phyloP scores from a whole-genome alignment of 2,113 vertebrate species.

The Apeltes quadracus region DNA sequence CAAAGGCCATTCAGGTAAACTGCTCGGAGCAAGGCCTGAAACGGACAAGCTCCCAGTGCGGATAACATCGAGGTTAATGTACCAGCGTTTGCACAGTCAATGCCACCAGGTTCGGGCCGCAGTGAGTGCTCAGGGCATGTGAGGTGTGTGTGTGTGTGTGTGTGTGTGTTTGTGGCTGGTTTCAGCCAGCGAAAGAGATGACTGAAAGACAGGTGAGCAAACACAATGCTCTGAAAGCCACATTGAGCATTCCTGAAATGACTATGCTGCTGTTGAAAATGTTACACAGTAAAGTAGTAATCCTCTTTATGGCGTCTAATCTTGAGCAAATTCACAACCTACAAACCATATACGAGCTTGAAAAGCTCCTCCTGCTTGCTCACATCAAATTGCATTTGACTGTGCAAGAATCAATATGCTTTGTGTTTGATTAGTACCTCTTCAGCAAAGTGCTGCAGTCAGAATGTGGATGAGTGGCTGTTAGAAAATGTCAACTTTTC shows the following conservation, averaged over 20 bases:
- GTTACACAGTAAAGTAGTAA: conserved; percentile 66
- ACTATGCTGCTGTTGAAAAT: conserved; percentile 68
- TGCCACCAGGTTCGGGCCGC: conserved; percentile 32
- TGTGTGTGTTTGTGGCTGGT: conserved; percentile 15
- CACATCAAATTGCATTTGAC: conserved; percentile 16
- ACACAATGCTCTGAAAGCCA: conserved; percentile 70
- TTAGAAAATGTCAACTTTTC: conserved; percentile 28
- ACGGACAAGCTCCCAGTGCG: conserved; percentile 70
- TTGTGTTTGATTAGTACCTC: conserved; percentile 51
- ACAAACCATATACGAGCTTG: conserved; percentile 57
- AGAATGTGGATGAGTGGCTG: conserved; percentile 48
- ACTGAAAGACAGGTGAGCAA: conserved; percentile 77
- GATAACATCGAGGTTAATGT: conserved; percentile 75
- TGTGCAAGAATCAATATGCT: conserved; percentile 39
- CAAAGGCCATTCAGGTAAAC: conserved; percentile 83
- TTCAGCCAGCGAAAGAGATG: conserved; percentile 54
- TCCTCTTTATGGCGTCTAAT: conserved; percentile 73
- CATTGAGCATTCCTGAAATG: conserved; percentile 79
- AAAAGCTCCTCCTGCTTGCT: conserved; percentile 32
- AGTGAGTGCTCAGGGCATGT: conserved; percentile 35
- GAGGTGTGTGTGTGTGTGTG: conserved; percentile 4
- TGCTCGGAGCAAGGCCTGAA: conserved; percentile 58
- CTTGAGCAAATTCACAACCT: conserved; percentile 68
- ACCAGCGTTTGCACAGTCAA: conserved; percentile 67
- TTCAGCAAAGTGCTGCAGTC: conserved; percentile 40